Percentiles rank a stretch among this genome's conserved stretches.
These are phyloP conservation scores for Neopipo cinnamomea DNA, from an alignment of 2,113 vertebrate genomes.

Conservation along the genomic window DNA sequence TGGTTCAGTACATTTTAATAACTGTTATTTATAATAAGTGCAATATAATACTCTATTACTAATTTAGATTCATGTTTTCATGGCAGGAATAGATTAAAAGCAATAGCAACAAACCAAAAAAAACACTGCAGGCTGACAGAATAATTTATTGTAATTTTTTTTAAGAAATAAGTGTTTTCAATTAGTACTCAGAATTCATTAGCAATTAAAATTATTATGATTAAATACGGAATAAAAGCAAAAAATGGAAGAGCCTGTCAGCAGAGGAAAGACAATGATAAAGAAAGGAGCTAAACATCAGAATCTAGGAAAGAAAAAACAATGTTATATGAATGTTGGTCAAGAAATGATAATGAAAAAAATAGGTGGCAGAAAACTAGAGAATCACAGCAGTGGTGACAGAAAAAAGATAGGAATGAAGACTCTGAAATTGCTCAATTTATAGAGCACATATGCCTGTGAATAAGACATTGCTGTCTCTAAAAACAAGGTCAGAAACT, in stretches of 20 bases:
- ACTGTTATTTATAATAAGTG: slow-evolving; percentile 50
- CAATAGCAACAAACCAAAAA: not conserved
- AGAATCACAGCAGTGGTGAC: not conserved
- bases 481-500: not conserved
- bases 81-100: slow-evolving; percentile 34
- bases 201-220: not conserved
- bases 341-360: not conserved
- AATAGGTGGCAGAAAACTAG: not conserved
- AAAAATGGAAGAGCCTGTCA: not conserved
- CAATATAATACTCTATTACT: slow-evolving; percentile 23
- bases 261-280: not conserved
- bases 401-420: not conserved
- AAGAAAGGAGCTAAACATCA: not conserved
- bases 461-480: not conserved
- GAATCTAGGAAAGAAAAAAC: not conserved
- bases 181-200: not conserved
- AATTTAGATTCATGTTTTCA: slow-evolving; percentile 40
- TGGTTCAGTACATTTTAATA: slow-evolving; percentile 68
- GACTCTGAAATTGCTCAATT: not conserved
- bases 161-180: not conserved
- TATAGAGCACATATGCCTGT: not conserved
- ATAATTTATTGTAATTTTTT: not conserved
- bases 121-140: not conserved
- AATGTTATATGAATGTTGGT: not conserved
- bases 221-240: not conserved